Conservation (phyloP, 2,888 invertebrate species). For the Balanococcus diminutus region DNA sequence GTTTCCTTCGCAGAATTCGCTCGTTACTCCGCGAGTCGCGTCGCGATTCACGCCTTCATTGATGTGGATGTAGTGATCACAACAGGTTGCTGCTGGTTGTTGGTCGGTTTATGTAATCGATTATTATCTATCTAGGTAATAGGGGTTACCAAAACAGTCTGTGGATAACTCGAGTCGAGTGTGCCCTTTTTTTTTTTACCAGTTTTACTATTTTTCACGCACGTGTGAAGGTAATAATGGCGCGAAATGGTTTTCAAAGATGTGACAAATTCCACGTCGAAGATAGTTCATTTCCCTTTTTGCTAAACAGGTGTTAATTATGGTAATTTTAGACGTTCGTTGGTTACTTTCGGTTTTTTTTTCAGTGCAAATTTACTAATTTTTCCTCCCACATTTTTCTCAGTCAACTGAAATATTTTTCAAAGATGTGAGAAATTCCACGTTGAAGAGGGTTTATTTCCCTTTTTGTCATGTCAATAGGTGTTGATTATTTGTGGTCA, state of each 20-base stretch:
- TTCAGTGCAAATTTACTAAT: not conserved
- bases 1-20: not conserved
- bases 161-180: not conserved
- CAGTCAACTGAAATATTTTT: no score
- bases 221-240: not conserved
- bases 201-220: not conserved
- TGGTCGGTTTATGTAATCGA: not conserved
- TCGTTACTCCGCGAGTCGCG: not conserved
- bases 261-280: not conserved
- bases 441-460: no score
- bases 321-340: not conserved
- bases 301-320: not conserved
- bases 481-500: no score
- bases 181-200: not conserved
- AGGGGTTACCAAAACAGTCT: not conserved
- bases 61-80: not conserved
- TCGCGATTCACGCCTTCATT: not conserved
- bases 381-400: no score
- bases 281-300: not conserved
- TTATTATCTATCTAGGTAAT: constrained; percentile 10
- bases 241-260: not conserved
- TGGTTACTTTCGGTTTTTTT: not conserved
- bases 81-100: not conserved
- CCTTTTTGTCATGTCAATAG: no score
- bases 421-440: no score